A percentile compares a stretch with the other conserved stretches of the same genome.
Conservation (phyloP, 2,113 vertebrate genomes). For the Nansenia antarctica region DNA sequence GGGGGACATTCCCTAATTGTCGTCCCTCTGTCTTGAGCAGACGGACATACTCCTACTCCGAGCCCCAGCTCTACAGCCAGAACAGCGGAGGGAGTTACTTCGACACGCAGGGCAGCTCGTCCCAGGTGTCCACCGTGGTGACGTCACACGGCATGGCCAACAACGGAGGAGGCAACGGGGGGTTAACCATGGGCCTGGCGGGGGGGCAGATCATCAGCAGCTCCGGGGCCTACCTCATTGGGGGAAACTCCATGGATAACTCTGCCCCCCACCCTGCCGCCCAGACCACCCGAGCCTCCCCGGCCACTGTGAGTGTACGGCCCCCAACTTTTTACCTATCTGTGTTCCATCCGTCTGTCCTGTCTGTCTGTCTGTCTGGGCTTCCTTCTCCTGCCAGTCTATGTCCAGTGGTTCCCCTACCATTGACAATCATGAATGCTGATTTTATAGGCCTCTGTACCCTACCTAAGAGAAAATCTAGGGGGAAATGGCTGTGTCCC, state of each 20-base stretch:
- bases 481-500: too few relatives aligned
- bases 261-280: conserved; percentile 82
- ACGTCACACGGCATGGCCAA: conserved; percentile 94
- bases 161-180: conserved; percentile 85
- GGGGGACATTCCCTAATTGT: neutral
- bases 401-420: too few relatives aligned
- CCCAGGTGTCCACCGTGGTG: conserved; percentile 90
- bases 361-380: conserved; percentile 14
- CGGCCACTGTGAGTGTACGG: conserved; percentile 76
- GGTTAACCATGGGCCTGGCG: conserved; percentile 84
- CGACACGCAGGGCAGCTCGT: conserved; percentile 85
- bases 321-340: neutral
- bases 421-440: too few relatives aligned
- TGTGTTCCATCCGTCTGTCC: neutral
- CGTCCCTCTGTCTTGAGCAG: conserved; percentile 64
- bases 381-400: neutral
- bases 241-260: conserved; percentile 65
- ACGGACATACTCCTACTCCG: conserved; percentile 90
- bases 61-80: conserved; percentile 92
- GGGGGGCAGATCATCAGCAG: conserved; percentile 84
- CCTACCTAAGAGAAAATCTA: too few relatives aligned
- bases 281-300: conserved; percentile 86
- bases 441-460: too few relatives aligned
- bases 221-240: conserved; percentile 78
- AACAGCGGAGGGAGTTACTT: conserved; percentile 92